Evolutionary conservation across 2,113 vertebrate genomes (phyloP), one percentile per base, ranked within the genome.

Genomic region (Grus americana): DNA sequence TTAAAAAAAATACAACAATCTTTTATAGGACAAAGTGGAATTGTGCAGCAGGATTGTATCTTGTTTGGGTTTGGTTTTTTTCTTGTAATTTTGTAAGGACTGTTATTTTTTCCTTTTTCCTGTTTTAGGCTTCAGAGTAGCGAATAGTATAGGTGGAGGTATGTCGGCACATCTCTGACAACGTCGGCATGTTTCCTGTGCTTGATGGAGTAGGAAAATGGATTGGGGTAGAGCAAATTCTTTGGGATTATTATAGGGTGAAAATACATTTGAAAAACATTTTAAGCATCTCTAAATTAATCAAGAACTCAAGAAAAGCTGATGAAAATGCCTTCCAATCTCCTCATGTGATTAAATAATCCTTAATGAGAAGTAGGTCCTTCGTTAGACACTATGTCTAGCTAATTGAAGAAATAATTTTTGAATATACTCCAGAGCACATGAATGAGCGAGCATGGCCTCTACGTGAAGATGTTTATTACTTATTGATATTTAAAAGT

Each of bases 401-500:
- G 87, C 52, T 96, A 95, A 93, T 87, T 95, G 92, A 95, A 85
- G 86, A 93, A 95, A 95, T 95, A 0, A 86, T 68, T 97, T 97
- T 90, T 96, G 62, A 95, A 87, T 79, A 44, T 55, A 85, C 95
- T 98, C 94, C 90, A 97, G 97, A 97, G 97, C 97, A 97, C 96
- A 94, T 81, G 94, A 97, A 94, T 92, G 94, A 97, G 92, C 15
- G 5, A 96, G 86, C 38, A 19, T 97, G 97, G 96, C 89, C 96
- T 96, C 70, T 97, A 92, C 95, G 95, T 95, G 94, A 94, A 97
- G 96, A 95, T 97, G 88, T 96, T 97, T 97, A 97, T 98, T 97
- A 96, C 96, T 97, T 97, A 94, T 68, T 98, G 97, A 96, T 98
- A 97, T 97, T 98, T 98, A 96, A 86, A 97, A 96, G 95, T 96